A percentile compares a stretch with the other conserved stretches of the same genome.
phyloP scores from a whole-genome alignment of 2,888 invertebrate species.

The Agrochola litura region DNA sequence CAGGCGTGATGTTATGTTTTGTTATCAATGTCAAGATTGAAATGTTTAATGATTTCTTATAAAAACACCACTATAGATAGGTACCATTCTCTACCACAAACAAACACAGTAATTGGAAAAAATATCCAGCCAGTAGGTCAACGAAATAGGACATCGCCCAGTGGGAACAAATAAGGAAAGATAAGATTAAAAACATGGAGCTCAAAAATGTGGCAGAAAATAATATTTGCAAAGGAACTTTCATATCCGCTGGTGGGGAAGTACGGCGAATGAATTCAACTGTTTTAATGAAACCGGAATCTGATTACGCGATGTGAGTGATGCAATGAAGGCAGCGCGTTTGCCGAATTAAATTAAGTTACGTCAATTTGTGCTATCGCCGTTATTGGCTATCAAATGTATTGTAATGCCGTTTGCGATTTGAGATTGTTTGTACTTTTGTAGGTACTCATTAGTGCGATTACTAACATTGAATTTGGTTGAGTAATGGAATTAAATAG shows the following conservation, averaged over 20 bases:
- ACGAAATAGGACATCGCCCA: slow-evolving; percentile 49
- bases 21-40: background rate
- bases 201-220: slow-evolving; percentile 49
- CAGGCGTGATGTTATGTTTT: no score
- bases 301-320: slow-evolving; percentile 66
- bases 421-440: slow-evolving; percentile 2
- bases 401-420: slow-evolving; percentile 7
- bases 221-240: slow-evolving; percentile 64
- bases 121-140: slow-evolving; percentile 39
- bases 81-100: slow-evolving; percentile 15
- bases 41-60: background rate
- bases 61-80: background rate
- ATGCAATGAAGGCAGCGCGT: slow-evolving; percentile 36
- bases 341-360: slow-evolving; percentile 46
- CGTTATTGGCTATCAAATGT: background rate
- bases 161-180: slow-evolving; percentile 52
- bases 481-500: background rate
- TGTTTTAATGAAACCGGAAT: slow-evolving; percentile 78
- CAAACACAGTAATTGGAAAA: slow-evolving; percentile 46
- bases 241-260: slow-evolving; percentile 70
- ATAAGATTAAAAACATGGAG: slow-evolving; percentile 48
- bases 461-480: background rate
- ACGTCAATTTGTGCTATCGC: slow-evolving; percentile 17
- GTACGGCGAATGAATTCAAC: slow-evolving; percentile 64
- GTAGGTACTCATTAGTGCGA: slow-evolving; percentile 14